phyloP scores from a whole-genome alignment of 2,113 vertebrate genomes.

The Paradoxurus hermaphroditus region DNA sequence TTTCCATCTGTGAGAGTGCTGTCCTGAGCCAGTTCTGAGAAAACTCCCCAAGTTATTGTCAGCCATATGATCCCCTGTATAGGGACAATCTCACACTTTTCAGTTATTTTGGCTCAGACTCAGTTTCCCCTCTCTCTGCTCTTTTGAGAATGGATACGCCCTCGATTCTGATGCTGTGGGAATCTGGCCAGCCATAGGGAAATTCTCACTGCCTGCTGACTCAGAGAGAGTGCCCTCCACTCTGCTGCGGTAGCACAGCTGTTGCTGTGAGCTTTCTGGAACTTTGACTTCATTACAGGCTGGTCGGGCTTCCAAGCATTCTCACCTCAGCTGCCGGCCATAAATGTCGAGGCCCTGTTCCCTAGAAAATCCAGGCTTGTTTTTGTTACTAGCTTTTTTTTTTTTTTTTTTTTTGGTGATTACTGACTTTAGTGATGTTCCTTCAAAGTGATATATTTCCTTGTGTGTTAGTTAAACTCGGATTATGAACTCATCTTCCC shows the following conservation, averaged over 20 bases:
- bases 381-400: not conserved
- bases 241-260: not conserved
- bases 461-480: not conserved
- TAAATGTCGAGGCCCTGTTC: not conserved
- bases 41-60: not conserved
- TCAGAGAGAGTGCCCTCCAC: not conserved
- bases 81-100: not conserved
- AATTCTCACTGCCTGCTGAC: constrained; percentile 16
- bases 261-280: not conserved
- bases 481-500: not conserved
- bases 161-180: not conserved
- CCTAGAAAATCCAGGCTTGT: constrained; percentile 2
- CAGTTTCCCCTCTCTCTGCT: not conserved
- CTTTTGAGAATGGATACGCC: not conserved
- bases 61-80: not conserved
- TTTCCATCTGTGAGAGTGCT: not conserved
- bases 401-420: not conserved
- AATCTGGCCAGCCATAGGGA: not conserved
- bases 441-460: not conserved
- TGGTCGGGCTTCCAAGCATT: not conserved
- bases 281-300: not conserved
- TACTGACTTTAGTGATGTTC: not conserved
- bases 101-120: not conserved
- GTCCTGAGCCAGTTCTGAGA: not conserved
- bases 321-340: not conserved